Conservation (phyloP, 2,113 vertebrate genomes). For the Phrynocephalus versicolor region DNA sequence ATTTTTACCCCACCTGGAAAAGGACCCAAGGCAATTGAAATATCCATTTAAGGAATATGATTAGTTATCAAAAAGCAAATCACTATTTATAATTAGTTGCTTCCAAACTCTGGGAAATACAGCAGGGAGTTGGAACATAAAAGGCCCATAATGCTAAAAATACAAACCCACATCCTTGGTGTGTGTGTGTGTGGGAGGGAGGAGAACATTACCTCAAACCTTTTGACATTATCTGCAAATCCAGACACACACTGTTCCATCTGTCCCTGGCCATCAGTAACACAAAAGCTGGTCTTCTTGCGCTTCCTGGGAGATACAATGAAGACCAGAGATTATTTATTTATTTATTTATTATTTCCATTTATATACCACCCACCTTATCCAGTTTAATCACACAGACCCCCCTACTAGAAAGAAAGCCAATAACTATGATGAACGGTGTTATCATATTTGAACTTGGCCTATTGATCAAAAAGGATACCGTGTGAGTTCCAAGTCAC, state of each 20-base stretch:
- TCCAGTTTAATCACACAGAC: not conserved
- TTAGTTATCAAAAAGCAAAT: not conserved
- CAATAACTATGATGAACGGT: not conserved
- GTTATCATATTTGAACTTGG: not conserved
- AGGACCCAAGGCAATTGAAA: no score
- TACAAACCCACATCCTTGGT: not conserved
- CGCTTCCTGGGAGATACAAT: conserved; percentile 57
- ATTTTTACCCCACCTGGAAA: no score
- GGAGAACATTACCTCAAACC: conserved; percentile 29
- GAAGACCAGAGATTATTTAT: not conserved
- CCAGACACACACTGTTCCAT: conserved; percentile 35
- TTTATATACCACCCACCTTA: no score
- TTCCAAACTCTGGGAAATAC: not conserved
- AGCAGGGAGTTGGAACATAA: conserved; percentile 7
- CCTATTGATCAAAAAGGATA: not conserved
- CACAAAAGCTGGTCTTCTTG: conserved; percentile 14
- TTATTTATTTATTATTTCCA: no score
- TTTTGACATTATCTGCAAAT: conserved; percentile 48
- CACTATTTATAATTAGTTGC: not conserved
- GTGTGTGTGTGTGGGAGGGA: no score
- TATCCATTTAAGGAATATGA: no score
- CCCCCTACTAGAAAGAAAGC: not conserved
- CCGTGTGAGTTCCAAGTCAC: not conserved
- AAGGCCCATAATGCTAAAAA: not conserved
- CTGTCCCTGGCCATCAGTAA: not conserved